Percentiles rank a stretch among this genome's conserved stretches.
These are phyloP conservation scores for Laticauda colubrina DNA, from an alignment of 2,113 vertebrate genomes.

Conservation along the genomic window DNA sequence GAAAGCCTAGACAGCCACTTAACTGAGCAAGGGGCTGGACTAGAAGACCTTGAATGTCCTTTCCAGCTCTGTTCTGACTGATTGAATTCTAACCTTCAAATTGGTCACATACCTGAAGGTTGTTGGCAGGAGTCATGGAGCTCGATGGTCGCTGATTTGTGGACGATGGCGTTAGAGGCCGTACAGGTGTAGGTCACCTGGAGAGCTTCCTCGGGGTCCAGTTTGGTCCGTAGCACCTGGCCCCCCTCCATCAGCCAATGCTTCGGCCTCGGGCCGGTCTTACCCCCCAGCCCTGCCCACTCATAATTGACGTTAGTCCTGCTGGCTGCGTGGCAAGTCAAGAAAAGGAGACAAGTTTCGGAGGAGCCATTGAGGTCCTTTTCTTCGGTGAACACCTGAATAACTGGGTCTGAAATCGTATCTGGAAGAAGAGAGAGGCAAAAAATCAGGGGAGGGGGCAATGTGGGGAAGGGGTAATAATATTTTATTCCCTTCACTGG, in stretches of 20 bases:
- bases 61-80: too few species aligned
- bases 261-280: fast-evolving
- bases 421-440: constrained; percentile 33
- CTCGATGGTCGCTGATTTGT: constrained; percentile 24
- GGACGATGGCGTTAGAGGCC: constrained; percentile 53
- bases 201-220: constrained; percentile 35
- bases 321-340: constrained; percentile 48
- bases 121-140: constrained; percentile 52
- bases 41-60: too few species aligned
- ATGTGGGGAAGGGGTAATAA: fast-evolving
- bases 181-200: constrained; percentile 47
- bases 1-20: too few species aligned
- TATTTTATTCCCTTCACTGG: neutral
- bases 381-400: constrained; percentile 49
- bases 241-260: neutral
- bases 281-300: constrained; percentile 36
- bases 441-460: neutral
- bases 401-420: constrained; percentile 40
- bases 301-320: constrained; percentile 52
- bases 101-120: constrained; percentile 20
- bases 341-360: constrained; percentile 46
- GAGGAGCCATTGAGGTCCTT: neutral
- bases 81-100: too few species aligned
- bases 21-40: too few species aligned
- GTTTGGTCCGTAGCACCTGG: constrained; percentile 33